Evolutionary conservation across 2,113 vertebrate genomes (phyloP), one percentile per base, ranked within the genome.

Genomic region (Ailurus styani): DNA sequence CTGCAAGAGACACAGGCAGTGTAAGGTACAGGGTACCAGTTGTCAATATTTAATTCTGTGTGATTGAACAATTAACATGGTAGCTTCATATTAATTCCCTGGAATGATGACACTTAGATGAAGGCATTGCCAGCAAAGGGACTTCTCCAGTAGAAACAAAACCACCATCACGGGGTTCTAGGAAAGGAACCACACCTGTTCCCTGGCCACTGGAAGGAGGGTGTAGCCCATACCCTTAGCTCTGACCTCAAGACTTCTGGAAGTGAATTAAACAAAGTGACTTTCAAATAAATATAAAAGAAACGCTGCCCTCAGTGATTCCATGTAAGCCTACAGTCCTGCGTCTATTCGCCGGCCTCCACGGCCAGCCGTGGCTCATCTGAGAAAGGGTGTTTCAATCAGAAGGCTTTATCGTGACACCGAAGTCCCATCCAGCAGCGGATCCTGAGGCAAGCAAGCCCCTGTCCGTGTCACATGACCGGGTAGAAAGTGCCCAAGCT

Each of bases 321-420:
- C 20, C 37, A 68, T 8, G 17, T 4, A 31, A 52, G 72, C 55
- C 78, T n/a, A 7, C 1, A 42, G 72, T 45, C 31, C 64, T 29
- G 6, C 4, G 60, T 82, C 87, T 66, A 60, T 50, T 37, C 64
- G 64, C 50, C 29, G 37, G 47, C 88, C 81, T 89, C 93, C 50
- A 25, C 66, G 37, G 34, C 20, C 83, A 73, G 66, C 0, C 85
- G 29, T 13, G 15, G 88, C 79, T 68, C 75, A 87, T 34, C 93
- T 64, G 62, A 84, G 89, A 79, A 95, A 86, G 42, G 57, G 52
- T 10, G 45, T 87, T 89, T 89, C 86, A 47, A 96, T 83, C 90
- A 77, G 70, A 90, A 70, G 60, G 21, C 85, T 88, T 60, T 91
- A 96, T 10, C 62, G 55, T 47, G 81, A 1, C 29, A 5, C 73